Base-by-base conservation (phyloP, 2,888 invertebrate species). In the Pammene aurita region DNA sequence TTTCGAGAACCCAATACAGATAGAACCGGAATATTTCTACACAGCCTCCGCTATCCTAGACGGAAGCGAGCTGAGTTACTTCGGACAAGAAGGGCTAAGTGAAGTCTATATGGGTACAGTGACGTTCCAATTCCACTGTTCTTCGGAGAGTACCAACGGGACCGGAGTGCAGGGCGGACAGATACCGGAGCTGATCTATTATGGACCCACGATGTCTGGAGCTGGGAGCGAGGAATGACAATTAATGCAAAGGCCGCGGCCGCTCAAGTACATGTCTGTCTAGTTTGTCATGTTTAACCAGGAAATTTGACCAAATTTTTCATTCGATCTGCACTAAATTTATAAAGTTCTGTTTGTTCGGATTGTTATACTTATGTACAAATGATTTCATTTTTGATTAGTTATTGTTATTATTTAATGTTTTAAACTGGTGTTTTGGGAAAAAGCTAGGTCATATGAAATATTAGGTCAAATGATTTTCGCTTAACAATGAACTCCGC, bases 151-250 rank as follows among this genome's bases (percentile, higher is more conserved):
- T 90, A 99, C 98, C 66, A 99, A 99, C 81, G 98, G 98, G 58
- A 99, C 98, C 0, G 98, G 98, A 9, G 98, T 98, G 5, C 98
- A 98, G 89, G 98, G 98, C 57, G 98, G 98, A 52, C 98, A 99
- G 89, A 98, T 99, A 82, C 98, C 98, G 4, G 98, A 99, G 92
- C 94, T 98, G 71, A 98, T 98, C 80, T 98, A 98, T 87, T 98
- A 98, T 82, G 98, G 98, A 46, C 97, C 98, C 18, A 95, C 96
- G 46, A 93, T 94, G 68, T 89, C 84, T 46, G 73, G 85, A 56
- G 93, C 83, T 67, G 78, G 86, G 74, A 92, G 85, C 77, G 93
- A 93, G 83, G 93, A 93, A 88, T 93, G 92, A 93, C 91, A 87
- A 79, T 64, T 68, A 68, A 80, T 78, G 79, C 82, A 71, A 74